These are phyloP conservation scores for Dicyrtoma fusca DNA, from an alignment of 2,888 invertebrate genomes.

Conservation along the genomic window DNA sequence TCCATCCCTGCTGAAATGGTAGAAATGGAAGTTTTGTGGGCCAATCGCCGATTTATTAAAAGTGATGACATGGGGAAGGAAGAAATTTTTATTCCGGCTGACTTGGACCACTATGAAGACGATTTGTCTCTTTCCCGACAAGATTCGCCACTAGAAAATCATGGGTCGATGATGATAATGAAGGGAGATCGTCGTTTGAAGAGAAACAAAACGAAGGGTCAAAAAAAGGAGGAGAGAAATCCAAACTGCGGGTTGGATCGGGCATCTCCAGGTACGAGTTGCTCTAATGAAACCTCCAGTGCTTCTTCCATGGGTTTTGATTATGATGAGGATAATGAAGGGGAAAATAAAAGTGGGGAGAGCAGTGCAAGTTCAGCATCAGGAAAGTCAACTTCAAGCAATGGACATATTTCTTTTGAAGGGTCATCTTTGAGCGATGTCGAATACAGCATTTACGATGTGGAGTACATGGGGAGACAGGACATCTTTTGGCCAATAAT, in stretches of 20 bases:
- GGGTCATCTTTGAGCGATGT: background rate
- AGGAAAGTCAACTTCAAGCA: background rate
- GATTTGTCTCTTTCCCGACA: too few species aligned
- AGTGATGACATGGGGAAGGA: background rate
- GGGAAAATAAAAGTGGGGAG: background rate
- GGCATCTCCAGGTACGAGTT: too few species aligned
- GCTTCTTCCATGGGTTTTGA: too few species aligned
- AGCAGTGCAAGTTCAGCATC: background rate
- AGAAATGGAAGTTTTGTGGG: conserved; percentile 23
- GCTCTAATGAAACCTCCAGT: too few species aligned
- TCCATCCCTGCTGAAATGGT: background rate
- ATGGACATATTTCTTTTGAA: background rate
- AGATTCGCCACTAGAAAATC: background rate
- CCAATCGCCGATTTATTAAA: conserved; percentile 4
- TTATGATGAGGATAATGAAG: background rate
- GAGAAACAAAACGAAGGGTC: background rate
- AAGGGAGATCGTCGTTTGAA: background rate
- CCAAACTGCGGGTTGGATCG: background rate
- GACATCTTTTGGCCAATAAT: conserved; percentile 40
- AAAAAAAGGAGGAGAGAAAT: background rate
- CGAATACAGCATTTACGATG: conserved; percentile 20
- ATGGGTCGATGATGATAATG: background rate
- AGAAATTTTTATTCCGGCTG: conserved; percentile 5
- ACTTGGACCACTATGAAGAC: background rate
- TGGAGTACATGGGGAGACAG: conserved; percentile 34